Evolutionary conservation across 2,888 invertebrate genomes (phyloP), one percentile per base, ranked within the genome.

Genomic region (Trilocha varians): DNA sequence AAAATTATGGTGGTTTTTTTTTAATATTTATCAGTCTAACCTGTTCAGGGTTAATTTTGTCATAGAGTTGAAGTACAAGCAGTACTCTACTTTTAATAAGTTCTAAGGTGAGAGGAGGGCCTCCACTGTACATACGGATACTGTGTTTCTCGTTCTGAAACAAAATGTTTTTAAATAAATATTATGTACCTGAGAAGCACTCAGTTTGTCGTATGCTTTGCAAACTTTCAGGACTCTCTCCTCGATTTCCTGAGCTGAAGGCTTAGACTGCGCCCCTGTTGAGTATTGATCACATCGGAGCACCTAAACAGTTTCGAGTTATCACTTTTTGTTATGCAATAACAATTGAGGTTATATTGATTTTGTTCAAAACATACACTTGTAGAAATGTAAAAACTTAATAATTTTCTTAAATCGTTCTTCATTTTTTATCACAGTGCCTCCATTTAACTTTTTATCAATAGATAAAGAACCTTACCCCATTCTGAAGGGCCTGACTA

Each of bases 11-110:
- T 34, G 11, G n/a, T 34, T 13, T 14, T 5, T 17, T 16, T 13
- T 6, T 16, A 42, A 25, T 25, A 25, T 25, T 25, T 11, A 6
- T 9, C 25, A 25, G 11, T 25, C 25, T 25, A 25, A 98, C 98
- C 96, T 98, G 96, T 64, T 91, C 89, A 57, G 95, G 92, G 70
- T 94, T 91, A 86, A 99, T 89, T 92, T 99, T 99, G 89, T 99
- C 99, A 89, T 96, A 99, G 59, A 99, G 91, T 88, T 95, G 94
- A 67, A 99, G 91, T 54, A 98, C 96, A 83, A 99, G 92, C 65
- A 98, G 87, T 55, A 99, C 97, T 75, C 99, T 90, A 75, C 95
- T 93, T 72, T 89, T 84, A 78, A 98, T 93, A 65, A 94, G 88
- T 67, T 94, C 92, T 76, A 96, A 87, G 52, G 94, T 88, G 65